Conservation (phyloP, 1,140 invertebrate genomes). For the Chrysoperla carnea region DNA sequence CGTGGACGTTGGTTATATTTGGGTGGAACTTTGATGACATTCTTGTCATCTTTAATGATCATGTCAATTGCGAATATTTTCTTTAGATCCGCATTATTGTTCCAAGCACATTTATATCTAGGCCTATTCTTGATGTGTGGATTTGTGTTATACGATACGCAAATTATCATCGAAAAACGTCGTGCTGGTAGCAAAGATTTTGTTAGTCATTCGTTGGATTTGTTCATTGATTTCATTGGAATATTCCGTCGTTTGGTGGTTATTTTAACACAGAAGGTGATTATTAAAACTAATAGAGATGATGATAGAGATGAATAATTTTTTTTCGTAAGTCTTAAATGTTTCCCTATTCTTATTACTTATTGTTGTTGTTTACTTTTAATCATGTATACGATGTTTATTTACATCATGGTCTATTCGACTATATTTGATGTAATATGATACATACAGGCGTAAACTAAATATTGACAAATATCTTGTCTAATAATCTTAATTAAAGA, state of each 20-base stretch:
- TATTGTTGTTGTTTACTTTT: too few relatives aligned
- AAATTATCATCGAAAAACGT: constrained; percentile 86
- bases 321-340: too few relatives aligned
- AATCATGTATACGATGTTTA: too few relatives aligned
- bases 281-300: too few relatives aligned
- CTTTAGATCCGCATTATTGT: constrained; percentile 66
- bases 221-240: constrained; percentile 85
- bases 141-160: constrained; percentile 91
- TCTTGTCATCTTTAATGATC: constrained; percentile 59
- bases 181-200: constrained; percentile 82
- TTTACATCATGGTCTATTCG: too few relatives aligned
- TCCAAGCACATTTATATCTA: constrained; percentile 70
- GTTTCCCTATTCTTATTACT: too few relatives aligned
- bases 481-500: too few relatives aligned
- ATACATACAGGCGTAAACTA: too few relatives aligned
- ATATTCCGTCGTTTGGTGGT: constrained; percentile 80
- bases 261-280: constrained; percentile 74
- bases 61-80: constrained; percentile 72
- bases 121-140: constrained; percentile 82
- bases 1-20: constrained; percentile 76
- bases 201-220: constrained; percentile 71
- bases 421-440: too few relatives aligned
- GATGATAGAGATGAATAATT: too few relatives aligned
- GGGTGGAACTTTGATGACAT: constrained; percentile 63
- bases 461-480: too few relatives aligned